phyloP scores from a whole-genome alignment of 1,140 invertebrate species.

The Magallana angulata region DNA sequence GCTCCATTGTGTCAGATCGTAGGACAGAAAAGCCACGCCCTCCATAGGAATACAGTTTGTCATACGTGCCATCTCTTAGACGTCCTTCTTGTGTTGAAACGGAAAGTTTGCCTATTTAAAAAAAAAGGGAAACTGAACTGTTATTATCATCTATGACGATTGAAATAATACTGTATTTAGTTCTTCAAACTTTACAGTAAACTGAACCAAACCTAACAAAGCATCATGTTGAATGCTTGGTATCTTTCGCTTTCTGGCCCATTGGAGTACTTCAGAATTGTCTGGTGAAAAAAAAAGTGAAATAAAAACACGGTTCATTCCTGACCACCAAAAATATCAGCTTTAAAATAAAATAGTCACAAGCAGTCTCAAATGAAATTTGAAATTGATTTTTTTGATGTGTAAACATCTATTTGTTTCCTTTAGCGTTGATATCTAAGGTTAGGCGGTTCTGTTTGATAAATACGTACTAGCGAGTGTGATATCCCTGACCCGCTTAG shows the following conservation, averaged over 20 bases:
- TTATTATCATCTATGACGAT: too few species aligned
- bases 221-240: background rate
- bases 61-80: background rate
- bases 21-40: constrained; percentile 53
- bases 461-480: constrained; percentile 10
- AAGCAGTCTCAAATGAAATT: too few species aligned
- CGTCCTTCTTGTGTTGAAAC: background rate
- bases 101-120: background rate
- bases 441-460: too few species aligned
- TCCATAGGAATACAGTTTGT: constrained; percentile 48
- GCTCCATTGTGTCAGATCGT: constrained; percentile 35
- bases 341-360: too few species aligned
- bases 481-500: constrained; percentile 47
- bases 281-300: background rate
- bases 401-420: too few species aligned
- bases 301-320: too few species aligned
- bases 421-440: too few species aligned
- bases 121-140: background rate
- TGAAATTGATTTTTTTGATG: too few species aligned
- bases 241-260: background rate
- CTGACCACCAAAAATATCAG: too few species aligned
- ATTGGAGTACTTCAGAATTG: background rate
- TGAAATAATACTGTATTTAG: too few species aligned
- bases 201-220: background rate
- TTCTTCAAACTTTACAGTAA: background rate